These are phyloP conservation scores for Huso huso DNA, from an alignment of 2,797 vertebrate genomes.

Conservation along the genomic window DNA sequence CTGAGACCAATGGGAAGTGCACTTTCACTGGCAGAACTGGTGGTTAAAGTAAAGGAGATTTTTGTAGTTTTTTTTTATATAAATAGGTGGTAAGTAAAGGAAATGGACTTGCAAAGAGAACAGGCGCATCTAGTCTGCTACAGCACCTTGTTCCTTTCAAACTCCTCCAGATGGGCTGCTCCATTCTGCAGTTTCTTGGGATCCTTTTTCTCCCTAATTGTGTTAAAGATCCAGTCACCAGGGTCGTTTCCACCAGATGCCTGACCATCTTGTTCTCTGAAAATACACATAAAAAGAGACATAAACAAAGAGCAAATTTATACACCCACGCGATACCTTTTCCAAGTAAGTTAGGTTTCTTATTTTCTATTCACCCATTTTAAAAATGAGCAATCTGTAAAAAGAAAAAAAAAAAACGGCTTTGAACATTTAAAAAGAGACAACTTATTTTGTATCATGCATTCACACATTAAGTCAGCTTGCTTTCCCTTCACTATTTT, in stretches of 20 bases:
- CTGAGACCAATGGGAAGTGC: no score
- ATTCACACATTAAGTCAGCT: no score
- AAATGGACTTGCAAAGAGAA: background rate
- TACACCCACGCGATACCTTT: background rate
- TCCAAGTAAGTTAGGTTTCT: background rate
- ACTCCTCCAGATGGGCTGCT: constrained; percentile 53
- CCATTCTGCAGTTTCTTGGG: constrained; percentile 70
- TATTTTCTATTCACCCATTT: no score
- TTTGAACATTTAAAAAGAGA: no score
- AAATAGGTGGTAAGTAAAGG: background rate
- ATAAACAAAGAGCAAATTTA: constrained; percentile 6
- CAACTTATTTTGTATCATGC: no score
- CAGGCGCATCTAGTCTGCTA: background rate
- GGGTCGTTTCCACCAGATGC: constrained; percentile 70
- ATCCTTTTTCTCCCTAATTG: constrained; percentile 73
- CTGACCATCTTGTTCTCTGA: constrained; percentile 74
- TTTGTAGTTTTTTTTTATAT: no score
- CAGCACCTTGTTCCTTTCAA: constrained; percentile 69
- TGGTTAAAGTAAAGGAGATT: no score
- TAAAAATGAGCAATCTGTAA: no score
- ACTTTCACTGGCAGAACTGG: no score
- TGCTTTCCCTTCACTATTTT: no score
- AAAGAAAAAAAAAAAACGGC: no score
- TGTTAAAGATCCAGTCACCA: constrained; percentile 80
- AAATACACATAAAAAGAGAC: constrained; percentile 16